A percentile compares a stretch with the other conserved stretches of the same genome.
Conservation (phyloP, 2,113 vertebrate genomes). For the Cryptotis parvus region DNA sequence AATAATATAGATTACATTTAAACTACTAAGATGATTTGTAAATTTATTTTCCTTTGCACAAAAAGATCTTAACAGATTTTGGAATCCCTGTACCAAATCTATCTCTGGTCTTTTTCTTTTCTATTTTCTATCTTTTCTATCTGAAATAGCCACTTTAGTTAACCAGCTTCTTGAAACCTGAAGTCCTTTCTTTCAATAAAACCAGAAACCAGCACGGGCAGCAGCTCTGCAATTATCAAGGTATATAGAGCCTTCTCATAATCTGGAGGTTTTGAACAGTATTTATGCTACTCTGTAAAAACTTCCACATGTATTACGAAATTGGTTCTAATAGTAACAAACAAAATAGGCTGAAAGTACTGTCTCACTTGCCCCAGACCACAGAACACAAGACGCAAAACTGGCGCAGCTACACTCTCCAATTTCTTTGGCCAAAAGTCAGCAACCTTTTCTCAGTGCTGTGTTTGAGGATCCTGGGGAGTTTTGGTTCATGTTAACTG, state of each 20-base stretch:
- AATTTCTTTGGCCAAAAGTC: not conserved
- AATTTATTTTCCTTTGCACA: conserved; percentile 33
- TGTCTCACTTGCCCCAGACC: not conserved
- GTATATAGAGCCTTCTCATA: not conserved
- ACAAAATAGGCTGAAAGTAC: not conserved
- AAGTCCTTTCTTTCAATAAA: not conserved
- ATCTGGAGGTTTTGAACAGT: conserved; percentile 8
- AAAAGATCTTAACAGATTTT: conserved; percentile 29
- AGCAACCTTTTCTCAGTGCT: not conserved
- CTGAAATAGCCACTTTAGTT: conserved; percentile 20
- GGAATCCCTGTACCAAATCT: not conserved
- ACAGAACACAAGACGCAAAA: not conserved
- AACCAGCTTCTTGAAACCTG: conserved; percentile 22
- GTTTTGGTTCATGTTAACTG: not conserved
- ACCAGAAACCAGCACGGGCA: conserved; percentile 33
- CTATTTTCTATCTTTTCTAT: no score
- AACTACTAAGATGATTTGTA: conserved; percentile 10
- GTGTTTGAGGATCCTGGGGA: not conserved
- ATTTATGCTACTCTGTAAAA: conserved; percentile 25
- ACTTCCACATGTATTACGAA: not conserved
- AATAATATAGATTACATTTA: conserved; percentile 45
- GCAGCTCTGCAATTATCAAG: conserved; percentile 22
- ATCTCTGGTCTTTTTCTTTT: conserved; percentile 32
- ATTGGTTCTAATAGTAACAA: not conserved
- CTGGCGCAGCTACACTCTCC: not conserved